These are phyloP conservation scores for Amphimallon solstitiale DNA, from an alignment of 2,888 invertebrate genomes.

Conservation along the genomic window DNA sequence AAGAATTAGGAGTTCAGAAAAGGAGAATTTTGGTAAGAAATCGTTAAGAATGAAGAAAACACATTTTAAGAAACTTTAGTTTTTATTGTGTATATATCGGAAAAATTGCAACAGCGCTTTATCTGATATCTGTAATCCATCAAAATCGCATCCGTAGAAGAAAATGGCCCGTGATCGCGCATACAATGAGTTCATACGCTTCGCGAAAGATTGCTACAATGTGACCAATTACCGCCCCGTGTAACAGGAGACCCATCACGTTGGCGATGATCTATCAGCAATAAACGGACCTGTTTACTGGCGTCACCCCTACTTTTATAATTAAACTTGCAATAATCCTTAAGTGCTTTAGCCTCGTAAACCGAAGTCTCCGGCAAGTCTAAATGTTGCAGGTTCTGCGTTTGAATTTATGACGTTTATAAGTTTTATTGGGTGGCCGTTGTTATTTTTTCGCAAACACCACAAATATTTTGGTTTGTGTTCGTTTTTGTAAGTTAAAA, in stretches of 20 bases:
- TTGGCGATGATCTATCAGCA: constrained; percentile 54
- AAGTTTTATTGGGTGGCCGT: constrained; percentile 37
- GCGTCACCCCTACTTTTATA: constrained; percentile 55
- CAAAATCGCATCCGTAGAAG: constrained; percentile 1
- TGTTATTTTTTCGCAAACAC: constrained; percentile 25
- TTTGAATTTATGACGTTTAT: constrained; percentile 48
- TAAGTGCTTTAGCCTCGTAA: constrained; percentile 52
- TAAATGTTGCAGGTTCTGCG: constrained; percentile 48
- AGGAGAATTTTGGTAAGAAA: no score
- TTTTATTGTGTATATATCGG: not conserved
- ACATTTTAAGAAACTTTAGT: no score
- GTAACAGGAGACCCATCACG: constrained; percentile 49
- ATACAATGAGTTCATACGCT: constrained; percentile 29
- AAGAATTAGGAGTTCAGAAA: no score
- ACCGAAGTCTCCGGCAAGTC: constrained; percentile 47
- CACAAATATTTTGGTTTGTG: constrained; percentile 26
- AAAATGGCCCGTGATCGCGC: constrained; percentile 13
- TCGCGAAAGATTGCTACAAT: constrained; percentile 46
- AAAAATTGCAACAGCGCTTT: constrained; percentile 10
- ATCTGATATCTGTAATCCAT: constrained; percentile 8
- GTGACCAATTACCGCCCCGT: constrained; percentile 48
- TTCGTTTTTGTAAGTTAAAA: not conserved
- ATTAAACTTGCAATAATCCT: constrained; percentile 55
- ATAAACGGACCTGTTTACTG: constrained; percentile 54
- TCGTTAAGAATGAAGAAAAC: no score